Percentiles rank a stretch among this genome's conserved stretches.
These are phyloP conservation scores for Malurus cyaneus DNA, from an alignment of 2,113 vertebrate species.

Conservation along the genomic window DNA sequence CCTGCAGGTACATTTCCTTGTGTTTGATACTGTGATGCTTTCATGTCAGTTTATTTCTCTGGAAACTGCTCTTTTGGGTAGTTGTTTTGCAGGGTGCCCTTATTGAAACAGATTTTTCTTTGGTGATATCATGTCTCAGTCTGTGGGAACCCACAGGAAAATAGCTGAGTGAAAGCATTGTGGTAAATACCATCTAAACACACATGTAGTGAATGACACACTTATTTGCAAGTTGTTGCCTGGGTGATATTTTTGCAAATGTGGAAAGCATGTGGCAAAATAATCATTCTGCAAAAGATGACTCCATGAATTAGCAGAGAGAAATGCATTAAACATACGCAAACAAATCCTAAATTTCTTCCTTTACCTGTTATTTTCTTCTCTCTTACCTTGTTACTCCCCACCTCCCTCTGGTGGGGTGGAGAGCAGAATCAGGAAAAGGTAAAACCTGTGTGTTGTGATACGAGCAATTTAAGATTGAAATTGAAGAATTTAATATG, in stretches of 20 bases:
- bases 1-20: neutral
- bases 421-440: accelerated
- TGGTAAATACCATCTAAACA: neutral
- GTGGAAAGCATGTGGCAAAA: neutral
- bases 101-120: neutral
- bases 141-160: neutral
- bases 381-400: neutral
- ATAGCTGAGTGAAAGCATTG: neutral
- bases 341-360: neutral
- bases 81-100: neutral
- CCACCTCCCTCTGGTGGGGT: neutral
- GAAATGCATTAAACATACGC: neutral
- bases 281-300: neutral
- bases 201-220: neutral
- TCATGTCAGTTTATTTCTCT: neutral
- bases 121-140: neutral
- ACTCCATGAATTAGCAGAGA: neutral
- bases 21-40: neutral
- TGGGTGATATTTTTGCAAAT: neutral
- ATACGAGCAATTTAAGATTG: neutral
- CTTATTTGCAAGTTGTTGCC: neutral
- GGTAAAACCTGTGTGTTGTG: accelerated
- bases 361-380: neutral
- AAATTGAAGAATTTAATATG: neutral
- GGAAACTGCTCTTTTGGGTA: neutral